Evolutionary conservation across 2,888 invertebrate species (phyloP).

Genomic region (Drosophila multiciliata): DNA sequence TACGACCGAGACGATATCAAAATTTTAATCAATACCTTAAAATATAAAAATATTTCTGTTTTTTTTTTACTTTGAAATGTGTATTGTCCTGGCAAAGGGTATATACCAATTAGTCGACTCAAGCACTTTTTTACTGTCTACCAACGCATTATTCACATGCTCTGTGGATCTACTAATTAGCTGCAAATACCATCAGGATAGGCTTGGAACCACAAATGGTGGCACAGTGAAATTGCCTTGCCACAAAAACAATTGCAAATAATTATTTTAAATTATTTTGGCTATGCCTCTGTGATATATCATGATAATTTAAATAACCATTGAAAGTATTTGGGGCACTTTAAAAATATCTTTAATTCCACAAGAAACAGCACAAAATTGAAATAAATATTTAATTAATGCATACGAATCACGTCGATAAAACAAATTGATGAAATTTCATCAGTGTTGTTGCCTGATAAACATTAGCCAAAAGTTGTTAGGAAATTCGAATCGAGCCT

Average conservation of each 20-base stretch:
- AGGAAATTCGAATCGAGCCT: conserved; percentile 43
- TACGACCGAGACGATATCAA: neutral
- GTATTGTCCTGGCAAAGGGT: conserved; percentile 1
- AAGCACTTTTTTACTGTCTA: conserved; percentile 1
- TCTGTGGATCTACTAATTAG: conserved; percentile 60
- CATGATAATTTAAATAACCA: conserved; percentile 22
- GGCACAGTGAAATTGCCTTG: conserved; percentile 7
- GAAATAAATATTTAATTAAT: neutral
- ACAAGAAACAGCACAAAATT: neutral
- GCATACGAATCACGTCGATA: neutral
- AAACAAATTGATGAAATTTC: neutral
- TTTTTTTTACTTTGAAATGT: neutral
- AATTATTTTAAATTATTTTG: neutral
- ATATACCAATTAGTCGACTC: neutral
- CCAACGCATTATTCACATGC: conserved; percentile 45
- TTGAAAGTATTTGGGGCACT: conserved; percentile 1
- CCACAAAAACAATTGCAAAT: conserved; percentile 18
- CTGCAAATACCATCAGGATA: conserved; percentile 13
- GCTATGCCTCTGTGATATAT: neutral
- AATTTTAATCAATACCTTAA: neutral
- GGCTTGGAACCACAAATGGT: neutral
- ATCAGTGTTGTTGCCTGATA: neutral
- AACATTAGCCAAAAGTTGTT: conserved; percentile 5
- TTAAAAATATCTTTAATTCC: conserved; percentile 7
- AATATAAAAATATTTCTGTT: neutral